Evolutionary conservation across 2,888 invertebrate species (phyloP).

Genomic region (Dynastes grantii): DNA sequence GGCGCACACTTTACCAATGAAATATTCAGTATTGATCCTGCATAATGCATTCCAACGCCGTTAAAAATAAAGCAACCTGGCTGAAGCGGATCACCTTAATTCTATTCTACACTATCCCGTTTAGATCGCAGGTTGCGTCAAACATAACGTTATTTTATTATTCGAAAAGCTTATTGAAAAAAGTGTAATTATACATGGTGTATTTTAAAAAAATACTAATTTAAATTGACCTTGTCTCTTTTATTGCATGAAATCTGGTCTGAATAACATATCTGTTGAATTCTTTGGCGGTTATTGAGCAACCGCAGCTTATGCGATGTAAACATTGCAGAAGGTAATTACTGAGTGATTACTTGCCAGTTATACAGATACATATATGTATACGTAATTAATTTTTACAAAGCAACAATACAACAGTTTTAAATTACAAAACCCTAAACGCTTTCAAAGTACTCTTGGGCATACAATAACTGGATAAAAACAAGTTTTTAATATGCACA

Average conservation of each 20-base stretch:
- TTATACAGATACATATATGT: constrained; percentile 19
- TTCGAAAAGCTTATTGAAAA: constrained; percentile 16
- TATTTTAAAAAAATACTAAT: constrained; percentile 25
- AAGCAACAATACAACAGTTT: constrained; percentile 29
- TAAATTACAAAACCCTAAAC: constrained; percentile 1
- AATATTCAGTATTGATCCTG: constrained; percentile 24
- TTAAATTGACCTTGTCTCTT: constrained; percentile 39
- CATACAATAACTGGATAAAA: not conserved
- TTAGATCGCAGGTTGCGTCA: not conserved
- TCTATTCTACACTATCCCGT: not conserved
- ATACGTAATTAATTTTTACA: constrained; percentile 37
- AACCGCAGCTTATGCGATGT: constrained; percentile 16
- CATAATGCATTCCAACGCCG: not conserved
- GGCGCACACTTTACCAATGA: constrained; percentile 33
- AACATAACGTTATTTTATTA: constrained; percentile 36
- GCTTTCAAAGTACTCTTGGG: not conserved
- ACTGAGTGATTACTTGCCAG: constrained; percentile 33
- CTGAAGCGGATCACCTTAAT: not conserved
- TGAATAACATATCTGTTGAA: constrained; percentile 34
- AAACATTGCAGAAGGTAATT: constrained; percentile 26
- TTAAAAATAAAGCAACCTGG: not conserved
- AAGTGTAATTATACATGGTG: constrained; percentile 22
- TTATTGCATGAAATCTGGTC: constrained; percentile 4
- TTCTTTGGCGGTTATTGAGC: constrained; percentile 4
- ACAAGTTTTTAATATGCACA: not conserved